Evolutionary conservation across 2,888 invertebrate species (phyloP), one percentile per base, ranked within the genome.

Genomic region (Philereme transversata): DNA sequence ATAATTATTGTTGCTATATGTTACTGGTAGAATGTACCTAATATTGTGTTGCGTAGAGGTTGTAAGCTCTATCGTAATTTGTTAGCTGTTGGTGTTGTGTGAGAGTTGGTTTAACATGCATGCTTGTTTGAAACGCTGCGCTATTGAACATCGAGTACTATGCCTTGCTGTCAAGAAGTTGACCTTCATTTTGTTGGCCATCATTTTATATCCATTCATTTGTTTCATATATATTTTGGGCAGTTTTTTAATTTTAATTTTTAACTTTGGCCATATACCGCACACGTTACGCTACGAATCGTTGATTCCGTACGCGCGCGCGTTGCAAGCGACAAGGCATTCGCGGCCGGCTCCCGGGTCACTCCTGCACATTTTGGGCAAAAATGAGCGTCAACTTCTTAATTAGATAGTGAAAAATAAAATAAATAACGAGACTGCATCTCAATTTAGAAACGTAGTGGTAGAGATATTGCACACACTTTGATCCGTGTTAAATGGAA

Each of bases 171-270:
- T 96, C 96, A 96, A 97, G 97, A 97, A 97, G 97, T 97, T 97
- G 97, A 97, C 97, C 96, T 96, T 96, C 96, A 96, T 97, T 97
- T 96, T 94, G 95, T 96, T 95, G 95, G 96, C 96, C 95, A 95
- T 95, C 95, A 95, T 95, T 95, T 94, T 94, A 92, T 94, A 93
- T 93, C 88, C 90, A 90, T 91, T 86, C 86, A 86, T 91, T 89
- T 86, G 84, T 91, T 90, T 90, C 83, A 87, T 87, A 86, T 90
- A 84, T 90, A 87, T 92, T 88, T 89, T 88, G 90, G 87, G 86
- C 90, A 89, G 80, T 82, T 81, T 82, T 84, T 84, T 81, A 81
- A 82, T 84, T 83, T 81, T 80, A 82, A 82, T 82, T 82, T 84
- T 84, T 83, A 76, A 82, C 78, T 87, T 86, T 90, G 91, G 91